Evolutionary conservation across 2,113 vertebrate genomes (phyloP), one percentile per base, ranked within the genome.

Genomic region (Motacilla alba): DNA sequence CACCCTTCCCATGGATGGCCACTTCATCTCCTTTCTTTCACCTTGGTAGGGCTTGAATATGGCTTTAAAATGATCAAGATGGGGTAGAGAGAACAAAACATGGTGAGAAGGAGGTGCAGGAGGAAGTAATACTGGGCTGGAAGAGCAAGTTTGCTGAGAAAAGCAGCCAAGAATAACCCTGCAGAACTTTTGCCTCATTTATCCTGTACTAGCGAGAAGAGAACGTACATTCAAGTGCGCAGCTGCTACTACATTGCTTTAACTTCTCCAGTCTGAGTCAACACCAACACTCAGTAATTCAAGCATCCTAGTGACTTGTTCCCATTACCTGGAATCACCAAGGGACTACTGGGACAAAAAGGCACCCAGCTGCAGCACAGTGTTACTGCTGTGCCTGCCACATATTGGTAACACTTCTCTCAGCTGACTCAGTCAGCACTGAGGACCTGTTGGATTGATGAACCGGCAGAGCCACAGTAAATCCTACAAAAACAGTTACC

Each of bases 401-500:
- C 7, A 1, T 37, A 39, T 7, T 78, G 46, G 31, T 73, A 64
- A 50, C 0, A 0, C 55, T 83, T 72, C 49, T 76, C 44, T 79
- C 37, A 7, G 21, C 19, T 43, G 41, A 77, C 59, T 67, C 55
- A 47, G 10, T 6, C 23, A 56, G 7, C 67, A 20, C 13, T 4
- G 20, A 19, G 50, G n/a, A 47, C 35, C 44, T 47, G 7, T 13
- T 49, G 69, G 12, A 35, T 5, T 55, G 37, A 49, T 35, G 31
- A 85, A 60, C 20, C 58, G 52, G 39, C 50, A 80, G 87, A 90
- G 35, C 16, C 1, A 0, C 13, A 35, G 7, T 16, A 15, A 80
- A 35, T 70, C 13, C 24, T 63, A 8, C 43, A 55, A 74, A 62
- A 52, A 30, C 33, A 49, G 20, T 18, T 44, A 9, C 43, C 24